Evolutionary conservation across 64 coral and sea anemone genomes (phyloP).

Genomic region (Trachythela sp.): DNA sequence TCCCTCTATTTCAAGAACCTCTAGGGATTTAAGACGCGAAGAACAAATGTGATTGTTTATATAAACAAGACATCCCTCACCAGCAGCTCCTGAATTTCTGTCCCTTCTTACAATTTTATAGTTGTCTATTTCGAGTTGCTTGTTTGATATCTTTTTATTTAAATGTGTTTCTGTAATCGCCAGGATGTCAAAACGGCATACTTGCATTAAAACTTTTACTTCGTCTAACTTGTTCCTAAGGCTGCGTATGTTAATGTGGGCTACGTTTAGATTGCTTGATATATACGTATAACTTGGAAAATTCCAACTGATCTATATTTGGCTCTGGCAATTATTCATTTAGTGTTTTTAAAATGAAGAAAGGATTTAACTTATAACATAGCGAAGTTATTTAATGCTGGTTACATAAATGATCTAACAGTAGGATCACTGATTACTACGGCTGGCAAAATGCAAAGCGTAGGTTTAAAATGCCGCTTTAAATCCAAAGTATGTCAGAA

Average conservation of each 20-base stretch:
- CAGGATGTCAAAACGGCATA: conserved; percentile 40
- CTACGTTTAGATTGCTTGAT: too few relatives aligned
- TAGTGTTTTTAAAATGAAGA: too few relatives aligned
- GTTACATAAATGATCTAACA: too few relatives aligned
- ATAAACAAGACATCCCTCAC: conserved; percentile 38
- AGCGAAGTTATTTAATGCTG: too few relatives aligned
- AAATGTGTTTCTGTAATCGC: conserved; percentile 50
- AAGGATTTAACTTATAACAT: too few relatives aligned
- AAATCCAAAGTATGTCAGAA: too few relatives aligned
- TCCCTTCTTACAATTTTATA: conserved; percentile 54
- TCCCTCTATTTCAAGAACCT: background rate
- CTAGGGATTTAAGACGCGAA: background rate
- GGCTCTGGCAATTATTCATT: too few relatives aligned
- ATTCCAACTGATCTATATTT: too few relatives aligned
- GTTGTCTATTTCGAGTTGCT: conserved; percentile 40
- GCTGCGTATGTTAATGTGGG: background rate
- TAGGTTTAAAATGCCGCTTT: too few relatives aligned
- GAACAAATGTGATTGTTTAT: conserved; percentile 15
- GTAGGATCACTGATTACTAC: too few relatives aligned
- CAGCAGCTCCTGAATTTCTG: conserved; percentile 21
- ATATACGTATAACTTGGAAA: too few relatives aligned
- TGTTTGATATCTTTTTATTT: conserved; percentile 39
- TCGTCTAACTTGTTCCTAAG: background rate
- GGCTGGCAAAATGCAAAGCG: too few relatives aligned
- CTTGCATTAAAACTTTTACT: background rate